A percentile compares a stretch with the other conserved stretches of the same genome.
phyloP scores from a whole-genome alignment of 2,113 vertebrate genomes.

The Gymnobelideus leadbeateri region DNA sequence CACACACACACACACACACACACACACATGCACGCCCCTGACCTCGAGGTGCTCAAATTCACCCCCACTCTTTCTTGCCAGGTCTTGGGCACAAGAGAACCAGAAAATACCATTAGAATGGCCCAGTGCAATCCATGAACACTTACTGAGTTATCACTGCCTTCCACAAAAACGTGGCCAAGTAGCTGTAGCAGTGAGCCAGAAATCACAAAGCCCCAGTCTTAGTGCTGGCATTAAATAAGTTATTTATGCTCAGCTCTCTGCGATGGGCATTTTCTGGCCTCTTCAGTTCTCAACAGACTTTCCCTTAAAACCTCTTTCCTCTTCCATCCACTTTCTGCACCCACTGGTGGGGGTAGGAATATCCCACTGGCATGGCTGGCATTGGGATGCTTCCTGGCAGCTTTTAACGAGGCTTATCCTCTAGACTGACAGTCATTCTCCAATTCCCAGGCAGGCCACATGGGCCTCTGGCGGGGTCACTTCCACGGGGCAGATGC shows the following conservation, averaged over 20 bases:
- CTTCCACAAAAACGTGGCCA: neutral
- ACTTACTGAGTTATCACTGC: neutral
- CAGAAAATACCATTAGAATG: neutral
- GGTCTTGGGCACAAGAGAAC: neutral
- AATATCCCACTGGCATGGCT: neutral
- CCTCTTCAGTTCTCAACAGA: neutral
- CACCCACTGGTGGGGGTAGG: too few species aligned
- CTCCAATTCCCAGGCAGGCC: neutral
- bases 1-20: neutral
- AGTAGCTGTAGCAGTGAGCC: accelerated
- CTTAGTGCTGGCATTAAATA: neutral
- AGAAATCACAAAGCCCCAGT: neutral
- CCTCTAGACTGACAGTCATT: neutral
- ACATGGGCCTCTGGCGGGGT: neutral
- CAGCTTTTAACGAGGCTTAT: neutral
- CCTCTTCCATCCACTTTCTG: neutral
- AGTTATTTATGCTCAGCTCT: neutral
- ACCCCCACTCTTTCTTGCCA: neutral
- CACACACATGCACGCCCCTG: neutral
- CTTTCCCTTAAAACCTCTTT: neutral
- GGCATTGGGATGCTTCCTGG: neutral
- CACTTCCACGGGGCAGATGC: conserved; percentile 10
- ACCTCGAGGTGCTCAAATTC: neutral
- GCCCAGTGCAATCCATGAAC: neutral
- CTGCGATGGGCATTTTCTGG: neutral